These are phyloP conservation scores for Champsocephalus gunnari DNA, from an alignment of 2,797 vertebrate genomes.

Conservation along the genomic window DNA sequence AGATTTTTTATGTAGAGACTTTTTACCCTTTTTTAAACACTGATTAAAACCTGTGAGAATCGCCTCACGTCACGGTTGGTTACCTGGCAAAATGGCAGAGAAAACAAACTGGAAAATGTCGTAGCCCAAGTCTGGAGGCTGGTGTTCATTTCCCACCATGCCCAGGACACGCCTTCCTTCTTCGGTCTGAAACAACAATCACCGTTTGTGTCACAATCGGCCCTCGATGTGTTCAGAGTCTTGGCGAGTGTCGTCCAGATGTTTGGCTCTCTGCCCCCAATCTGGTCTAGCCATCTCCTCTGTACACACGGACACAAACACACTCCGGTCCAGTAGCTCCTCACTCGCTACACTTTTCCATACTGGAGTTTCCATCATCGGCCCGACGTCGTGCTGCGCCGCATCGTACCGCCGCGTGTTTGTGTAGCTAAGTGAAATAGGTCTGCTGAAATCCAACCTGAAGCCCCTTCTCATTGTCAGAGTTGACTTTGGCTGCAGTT, in stretches of 20 bases:
- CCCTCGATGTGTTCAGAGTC: conserved; percentile 43
- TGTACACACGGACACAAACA: conserved; percentile 34
- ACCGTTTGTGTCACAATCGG: conserved; percentile 29
- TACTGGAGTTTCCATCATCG: conserved; percentile 44
- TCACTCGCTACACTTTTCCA: conserved; percentile 1
- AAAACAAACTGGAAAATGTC: conserved; percentile 24
- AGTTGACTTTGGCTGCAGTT: conserved; percentile 72
- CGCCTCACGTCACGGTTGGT: conserved; percentile 19
- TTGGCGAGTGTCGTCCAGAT: conserved; percentile 80
- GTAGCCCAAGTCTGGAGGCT: conserved; percentile 31
- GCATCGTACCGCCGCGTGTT: conserved; percentile 44
- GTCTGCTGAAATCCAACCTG: conserved; percentile 69
- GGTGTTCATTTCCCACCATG: conserved; percentile 39
- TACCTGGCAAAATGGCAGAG: conserved; percentile 24
- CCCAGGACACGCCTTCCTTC: conserved; percentile 30
- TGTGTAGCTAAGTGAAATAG: conserved; percentile 70
- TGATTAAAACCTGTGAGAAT: conserved; percentile 25
- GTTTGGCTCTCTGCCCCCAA: conserved; percentile 71
- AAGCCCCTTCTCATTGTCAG: conserved; percentile 47
- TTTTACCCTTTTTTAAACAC: conserved; percentile 13
- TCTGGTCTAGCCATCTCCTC: conserved; percentile 90
- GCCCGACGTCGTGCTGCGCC: conserved; percentile 17
- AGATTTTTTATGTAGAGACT: background rate
- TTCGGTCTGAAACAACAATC: conserved; percentile 47
- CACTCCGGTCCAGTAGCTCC: conserved; percentile 40